Base-by-base conservation (phyloP, 1,140 invertebrate genomes). In the Penaeus japonicus region DNA sequence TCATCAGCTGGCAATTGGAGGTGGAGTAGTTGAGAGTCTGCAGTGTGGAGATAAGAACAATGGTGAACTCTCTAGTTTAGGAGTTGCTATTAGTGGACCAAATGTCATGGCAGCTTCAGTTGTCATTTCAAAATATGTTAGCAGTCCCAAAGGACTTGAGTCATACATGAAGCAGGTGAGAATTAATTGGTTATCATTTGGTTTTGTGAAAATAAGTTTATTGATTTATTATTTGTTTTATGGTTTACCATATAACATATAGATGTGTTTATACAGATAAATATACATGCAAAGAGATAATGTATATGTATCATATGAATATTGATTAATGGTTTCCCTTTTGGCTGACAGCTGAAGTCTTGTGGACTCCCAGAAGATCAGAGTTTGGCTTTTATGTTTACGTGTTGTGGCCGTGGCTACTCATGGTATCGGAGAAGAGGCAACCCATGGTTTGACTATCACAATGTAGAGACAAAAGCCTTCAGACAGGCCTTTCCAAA, bases 401-500 rank as follows among this genome's bases (percentile, higher is more conserved):
- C 78, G 3, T 81, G 78, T 20, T 81, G 78, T 81, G 78, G 78
- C 20, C 78, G 78, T 53, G 78, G 78, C 32, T 55, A 79, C 57
- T 39, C 89, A 17, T 91, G 93, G 89, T 93, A 93, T 75, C 35
- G 91, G 0, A 91, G 47, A 47, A 10, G 53, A 30, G 39, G 47
- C 18, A 24, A 24, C n/a, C 78, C 57, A 2, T 55, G 30, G 18
- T 59, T 53, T 47, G 79, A 85, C 39, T 89, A 92, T 22, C 81
- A 91, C 15, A 92, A 94, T 90, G 92, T 94, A 2, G 95, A 95
- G 91, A 93, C 94, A 1, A 89, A 89, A n/a, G 92, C 94, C 12
- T 95, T 95, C 91, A 92, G 92, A 83, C 93, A 93, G 91, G 90
- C 93, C 32, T 95, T 95, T 91, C 95, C 95, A 0, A 92, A 92